phyloP scores from a whole-genome alignment of 2,888 invertebrate species.

The Spatulosminthurus flaviceps region DNA sequence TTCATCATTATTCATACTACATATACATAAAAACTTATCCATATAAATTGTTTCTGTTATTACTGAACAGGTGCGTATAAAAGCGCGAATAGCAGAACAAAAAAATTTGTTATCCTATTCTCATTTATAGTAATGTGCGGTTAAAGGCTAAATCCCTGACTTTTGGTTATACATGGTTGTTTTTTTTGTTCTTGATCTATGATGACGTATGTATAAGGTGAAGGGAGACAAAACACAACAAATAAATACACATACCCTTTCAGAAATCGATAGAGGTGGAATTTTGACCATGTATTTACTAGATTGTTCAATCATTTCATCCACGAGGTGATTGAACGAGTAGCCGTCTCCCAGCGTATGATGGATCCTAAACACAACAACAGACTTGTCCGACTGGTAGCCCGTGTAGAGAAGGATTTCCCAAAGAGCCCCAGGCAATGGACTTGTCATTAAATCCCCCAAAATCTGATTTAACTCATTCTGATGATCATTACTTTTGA shows the following conservation, averaged over 20 bases:
- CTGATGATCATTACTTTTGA: slow-evolving; percentile 43
- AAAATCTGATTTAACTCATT: slow-evolving; percentile 52
- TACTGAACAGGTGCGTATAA: too few species aligned
- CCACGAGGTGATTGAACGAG: slow-evolving; percentile 60
- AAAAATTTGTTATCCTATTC: too few species aligned
- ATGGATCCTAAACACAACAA: slow-evolving; percentile 58
- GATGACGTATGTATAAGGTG: too few species aligned
- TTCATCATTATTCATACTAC: too few species aligned
- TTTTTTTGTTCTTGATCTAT: too few species aligned
- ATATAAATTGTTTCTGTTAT: too few species aligned
- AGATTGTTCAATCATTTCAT: slow-evolving; percentile 54
- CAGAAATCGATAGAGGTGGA: slow-evolving; percentile 1
- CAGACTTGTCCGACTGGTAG: slow-evolving; percentile 48
- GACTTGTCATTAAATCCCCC: slow-evolving; percentile 52
- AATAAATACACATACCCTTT: slow-evolving; percentile 43
- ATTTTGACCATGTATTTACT: slow-evolving; percentile 57
- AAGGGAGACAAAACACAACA: too few species aligned
- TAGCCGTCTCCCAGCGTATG: slow-evolving; percentile 61
- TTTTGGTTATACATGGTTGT: too few species aligned
- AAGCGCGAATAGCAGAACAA: too few species aligned
- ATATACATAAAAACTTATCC: too few species aligned
- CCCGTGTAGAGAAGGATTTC: slow-evolving; percentile 52
- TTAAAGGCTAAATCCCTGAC: too few species aligned
- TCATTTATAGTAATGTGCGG: too few species aligned
- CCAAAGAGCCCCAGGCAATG: slow-evolving; percentile 55